Base-by-base conservation (phyloP, 2,797 vertebrate species). In the Graptemys geographica region DNA sequence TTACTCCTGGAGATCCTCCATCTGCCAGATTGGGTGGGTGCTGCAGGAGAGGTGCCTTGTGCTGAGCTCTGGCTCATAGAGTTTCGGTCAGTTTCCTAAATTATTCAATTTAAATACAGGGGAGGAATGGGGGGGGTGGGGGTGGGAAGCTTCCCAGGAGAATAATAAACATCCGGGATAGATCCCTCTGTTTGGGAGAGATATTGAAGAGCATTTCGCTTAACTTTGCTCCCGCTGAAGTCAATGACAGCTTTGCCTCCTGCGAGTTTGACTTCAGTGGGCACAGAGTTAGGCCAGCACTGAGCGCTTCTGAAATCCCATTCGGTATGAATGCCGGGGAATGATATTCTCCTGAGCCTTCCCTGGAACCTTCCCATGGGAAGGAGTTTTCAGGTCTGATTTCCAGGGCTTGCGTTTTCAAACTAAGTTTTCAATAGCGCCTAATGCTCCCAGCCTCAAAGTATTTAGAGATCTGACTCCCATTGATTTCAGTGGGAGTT, bases 201-300 rank as follows among this genome's bases (percentile, higher is more conserved):
- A 6, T 37, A 84, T 84, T 27, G 44, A 76, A 44, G 83, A 78
- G 13, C 5, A 1, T 4, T 76, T 9, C 4, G 3, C 19, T 9
- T 57, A 57, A 28, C n/a, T 19, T 8, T n/a, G 0, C 37, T 92
- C n/a, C 31, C 2, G 1, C 51, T 19, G 57, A 55, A 72, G 23
- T 47, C 31, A 12, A 21, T 27, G 13, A 33, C 21, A 27, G 5
- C 28, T 88, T 83, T 49, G 27, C 0, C 79, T 79, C 88, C 51
- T 19, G 62, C 57, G 85, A 82, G 31, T 87, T 91, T 91, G 65
- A 69, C 65, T 94, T 82, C 33, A 21, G 53, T 19, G 79, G 52
- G n/a, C 90, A 82, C 83, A 90, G 33, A 81, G 80, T 86, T 72
- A 91, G 72, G 53, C 52, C 82, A 89, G 82, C 53, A 52, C 5